A percentile compares a stretch with the other conserved stretches of the same genome.
These are phyloP conservation scores for Leptinotarsa juncta DNA, from an alignment of 2,888 invertebrate species.

Conservation along the genomic window DNA sequence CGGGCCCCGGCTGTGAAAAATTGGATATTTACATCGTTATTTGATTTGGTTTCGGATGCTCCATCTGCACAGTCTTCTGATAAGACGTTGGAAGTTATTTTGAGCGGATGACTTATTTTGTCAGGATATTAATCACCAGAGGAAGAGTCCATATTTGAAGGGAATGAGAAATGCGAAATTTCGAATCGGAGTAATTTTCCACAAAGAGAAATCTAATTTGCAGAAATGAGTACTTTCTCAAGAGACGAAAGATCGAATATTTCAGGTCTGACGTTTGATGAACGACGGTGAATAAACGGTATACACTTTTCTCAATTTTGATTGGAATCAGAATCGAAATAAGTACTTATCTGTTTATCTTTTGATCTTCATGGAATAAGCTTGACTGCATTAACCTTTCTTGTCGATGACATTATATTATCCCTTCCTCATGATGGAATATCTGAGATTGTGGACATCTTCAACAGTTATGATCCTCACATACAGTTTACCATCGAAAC, in stretches of 20 bases:
- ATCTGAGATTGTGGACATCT: no score
- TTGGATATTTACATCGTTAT: slow-evolving; percentile 30
- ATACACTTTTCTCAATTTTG: background rate
- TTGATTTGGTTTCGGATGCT: slow-evolving; percentile 22
- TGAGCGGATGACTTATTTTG: slow-evolving; percentile 29
- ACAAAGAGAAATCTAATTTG: background rate
- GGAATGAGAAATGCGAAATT: background rate
- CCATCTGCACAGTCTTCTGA: slow-evolving; percentile 14
- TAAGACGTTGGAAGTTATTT: slow-evolving; percentile 22
- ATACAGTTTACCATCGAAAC: no score
- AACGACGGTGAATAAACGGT: background rate
- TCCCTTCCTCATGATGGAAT: no score
- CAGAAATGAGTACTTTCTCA: background rate
- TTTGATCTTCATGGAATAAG: no score
- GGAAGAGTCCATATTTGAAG: background rate
- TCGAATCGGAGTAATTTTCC: background rate
- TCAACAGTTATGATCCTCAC: no score
- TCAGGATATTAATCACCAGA: slow-evolving; percentile 31
- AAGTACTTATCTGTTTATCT: no score
- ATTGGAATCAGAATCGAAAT: background rate
- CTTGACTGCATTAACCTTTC: no score
- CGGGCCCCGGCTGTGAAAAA: slow-evolving; percentile 37
- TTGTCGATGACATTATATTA: no score
- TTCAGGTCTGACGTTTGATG: background rate
- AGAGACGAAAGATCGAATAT: no score